Conservation (phyloP, 1,140 invertebrate genomes). For the Scaptomyza hsui region DNA sequence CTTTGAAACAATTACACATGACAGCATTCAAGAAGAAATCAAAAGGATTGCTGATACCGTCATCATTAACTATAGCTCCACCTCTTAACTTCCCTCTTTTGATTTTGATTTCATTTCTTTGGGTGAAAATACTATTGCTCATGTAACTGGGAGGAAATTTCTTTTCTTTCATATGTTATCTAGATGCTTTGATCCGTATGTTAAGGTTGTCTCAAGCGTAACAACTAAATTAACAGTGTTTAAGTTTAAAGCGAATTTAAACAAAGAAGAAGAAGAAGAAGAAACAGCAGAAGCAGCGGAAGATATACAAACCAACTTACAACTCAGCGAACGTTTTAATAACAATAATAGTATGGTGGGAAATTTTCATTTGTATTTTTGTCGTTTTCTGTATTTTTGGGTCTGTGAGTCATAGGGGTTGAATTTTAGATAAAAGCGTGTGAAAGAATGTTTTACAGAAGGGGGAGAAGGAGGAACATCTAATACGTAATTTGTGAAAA, state of each 20-base stretch:
- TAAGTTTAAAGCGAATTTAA: conserved; percentile 53
- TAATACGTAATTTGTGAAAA: conserved; percentile 40
- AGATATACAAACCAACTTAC: conserved; percentile 3
- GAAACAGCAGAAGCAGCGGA: conserved; percentile 1
- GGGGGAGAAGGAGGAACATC: background rate
- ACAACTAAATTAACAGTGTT: conserved; percentile 64
- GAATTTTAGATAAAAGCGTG: conserved; percentile 40
- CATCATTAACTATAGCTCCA: background rate
- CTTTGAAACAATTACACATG: conserved; percentile 33
- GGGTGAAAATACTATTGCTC: conserved; percentile 39
- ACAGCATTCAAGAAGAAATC: conserved; percentile 44
- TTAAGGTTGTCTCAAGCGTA: conserved; percentile 45
- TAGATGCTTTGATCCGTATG: conserved; percentile 38
- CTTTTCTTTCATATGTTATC: conserved; percentile 38
- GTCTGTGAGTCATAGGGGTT: conserved; percentile 34
- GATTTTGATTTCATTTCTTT: conserved; percentile 41
- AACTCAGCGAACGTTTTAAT: conserved; percentile 8
- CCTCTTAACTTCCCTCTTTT: background rate
- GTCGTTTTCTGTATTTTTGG: conserved; percentile 11
- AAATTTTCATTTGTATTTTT: conserved; percentile 33
- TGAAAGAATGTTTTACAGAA: conserved; percentile 25
- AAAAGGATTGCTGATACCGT: conserved; percentile 45
- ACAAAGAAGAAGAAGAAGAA: conserved; percentile 8
- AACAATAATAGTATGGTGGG: conserved; percentile 26
- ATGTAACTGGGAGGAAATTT: conserved; percentile 44